Evolutionary conservation across 2,888 invertebrate species (phyloP).

Genomic region (Incurvaria masculella): DNA sequence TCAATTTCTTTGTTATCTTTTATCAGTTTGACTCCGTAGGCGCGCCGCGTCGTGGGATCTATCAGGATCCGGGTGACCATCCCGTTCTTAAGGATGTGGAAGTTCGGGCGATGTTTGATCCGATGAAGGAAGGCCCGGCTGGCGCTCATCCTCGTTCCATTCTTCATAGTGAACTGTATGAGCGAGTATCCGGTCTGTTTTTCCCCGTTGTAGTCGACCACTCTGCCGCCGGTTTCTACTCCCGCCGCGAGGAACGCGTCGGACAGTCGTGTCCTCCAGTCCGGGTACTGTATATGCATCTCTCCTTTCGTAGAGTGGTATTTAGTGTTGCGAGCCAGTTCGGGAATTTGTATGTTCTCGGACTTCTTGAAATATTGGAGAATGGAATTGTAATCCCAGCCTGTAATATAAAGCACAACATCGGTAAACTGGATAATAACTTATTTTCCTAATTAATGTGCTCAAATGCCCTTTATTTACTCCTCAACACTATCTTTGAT

Average conservation of each 20-base stretch:
- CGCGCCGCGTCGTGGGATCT: slow-evolving; percentile 44
- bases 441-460: too few relatives aligned
- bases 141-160: slow-evolving; percentile 71
- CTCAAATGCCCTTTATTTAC: too few relatives aligned
- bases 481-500: too few relatives aligned
- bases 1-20: slow-evolving; percentile 43
- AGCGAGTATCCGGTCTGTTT: slow-evolving; percentile 65
- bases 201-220: slow-evolving; percentile 62
- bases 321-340: slow-evolving; percentile 39
- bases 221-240: slow-evolving; percentile 59
- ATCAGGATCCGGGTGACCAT: slow-evolving; percentile 59
- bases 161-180: slow-evolving; percentile 63
- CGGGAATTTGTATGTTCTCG: slow-evolving; percentile 57
- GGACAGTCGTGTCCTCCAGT: slow-evolving; percentile 54
- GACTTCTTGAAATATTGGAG: slow-evolving; percentile 68
- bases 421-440: too few relatives aligned
- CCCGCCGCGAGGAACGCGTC: slow-evolving; percentile 62
- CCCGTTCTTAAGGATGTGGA: slow-evolving; percentile 59
- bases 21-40: slow-evolving; percentile 57
- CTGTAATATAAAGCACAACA: too few relatives aligned
- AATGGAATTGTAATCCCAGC: slow-evolving; percentile 66
- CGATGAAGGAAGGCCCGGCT: slow-evolving; percentile 69
- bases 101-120: slow-evolving; percentile 54
- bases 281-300: slow-evolving; percentile 59
- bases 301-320: slow-evolving; percentile 61